Evolutionary conservation across 2,113 vertebrate genomes (phyloP), one percentile per base, ranked within the genome.

Genomic region (Oplegnathus fasciatus): DNA sequence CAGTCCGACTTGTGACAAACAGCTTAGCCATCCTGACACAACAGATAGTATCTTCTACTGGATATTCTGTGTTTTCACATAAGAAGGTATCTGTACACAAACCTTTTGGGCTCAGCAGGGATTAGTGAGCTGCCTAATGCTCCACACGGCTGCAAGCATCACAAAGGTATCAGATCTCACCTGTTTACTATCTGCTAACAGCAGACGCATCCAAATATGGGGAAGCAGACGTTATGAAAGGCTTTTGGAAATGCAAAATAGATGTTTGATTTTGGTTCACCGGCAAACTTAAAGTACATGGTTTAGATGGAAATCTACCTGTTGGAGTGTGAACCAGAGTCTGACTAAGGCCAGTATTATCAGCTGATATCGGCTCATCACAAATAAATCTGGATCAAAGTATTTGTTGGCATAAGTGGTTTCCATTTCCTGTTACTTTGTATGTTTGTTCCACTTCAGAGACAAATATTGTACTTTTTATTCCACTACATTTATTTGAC

Each of bases 161-260:
- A 58, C 18, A 64, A 61, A 67, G n/a, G 32, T 75, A 60, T 86
- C 68, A 74, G 67, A 62, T 78, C 0, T 30, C 73, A 57, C 48
- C 67, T 78, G 73, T 48, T 54, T 60, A 58, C 7, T 50, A 30
- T 64, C 68, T 64, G 64, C 22, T n/a, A 20, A 64, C 60, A 58
- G 9, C 37, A 67, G 32, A 74, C 14, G 26, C 22, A 68, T 26
- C 34, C 28, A 44, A n/a, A 72, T 73, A 48, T 24, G 24, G 6
- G 54, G 50, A 28, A 58, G 14, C 32, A 62, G 61, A 66, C 2
- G 11, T 37, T 75, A 37, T 22, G n/a, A 42, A 66, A 67, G 24
- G 46, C 9, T 42, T 11, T 40, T 18, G 37, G 2, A 44, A 30
- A 81, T 81, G 55, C 61, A 78, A 89, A 83, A 44, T 22, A 66